These are phyloP conservation scores for Gryllus longicercus DNA, from an alignment of 2,888 invertebrate species.

Conservation along the genomic window DNA sequence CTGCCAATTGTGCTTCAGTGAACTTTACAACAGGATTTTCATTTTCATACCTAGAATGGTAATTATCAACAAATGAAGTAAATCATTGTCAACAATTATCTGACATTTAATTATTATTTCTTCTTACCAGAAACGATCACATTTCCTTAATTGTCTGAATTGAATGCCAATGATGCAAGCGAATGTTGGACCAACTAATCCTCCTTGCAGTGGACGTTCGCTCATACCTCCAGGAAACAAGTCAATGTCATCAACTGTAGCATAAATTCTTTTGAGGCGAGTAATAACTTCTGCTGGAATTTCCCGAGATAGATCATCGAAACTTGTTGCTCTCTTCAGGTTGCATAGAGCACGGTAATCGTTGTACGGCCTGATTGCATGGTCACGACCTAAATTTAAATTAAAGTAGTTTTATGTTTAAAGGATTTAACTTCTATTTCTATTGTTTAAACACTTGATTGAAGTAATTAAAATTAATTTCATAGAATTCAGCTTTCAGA, in stretches of 20 bases:
- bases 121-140: slow-evolving; percentile 86
- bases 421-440: not conserved
- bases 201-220: slow-evolving; percentile 76
- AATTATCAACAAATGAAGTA: too few species aligned
- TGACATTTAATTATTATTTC: not conserved
- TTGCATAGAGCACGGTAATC: slow-evolving; percentile 88
- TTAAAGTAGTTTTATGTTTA: too few species aligned
- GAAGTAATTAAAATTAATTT: not conserved
- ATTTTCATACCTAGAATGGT: slow-evolving; percentile 71
- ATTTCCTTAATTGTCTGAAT: slow-evolving; percentile 83
- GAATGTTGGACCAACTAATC: slow-evolving; percentile 89
- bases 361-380: slow-evolving; percentile 84
- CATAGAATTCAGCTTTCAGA: not conserved
- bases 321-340: slow-evolving; percentile 75
- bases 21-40: slow-evolving; percentile 74
- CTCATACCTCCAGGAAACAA: slow-evolving; percentile 94
- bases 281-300: slow-evolving; percentile 67
- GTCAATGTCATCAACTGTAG: slow-evolving; percentile 92
- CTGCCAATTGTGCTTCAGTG: slow-evolving; percentile 80
- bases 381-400: slow-evolving; percentile 63
- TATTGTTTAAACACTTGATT: not conserved
- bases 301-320: slow-evolving; percentile 83
- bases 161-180: slow-evolving; percentile 93
- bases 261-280: slow-evolving; percentile 73
- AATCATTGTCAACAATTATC: too few species aligned